Conservation (phyloP, 2,113 vertebrate species). For the Mustela nigripes region DNA sequence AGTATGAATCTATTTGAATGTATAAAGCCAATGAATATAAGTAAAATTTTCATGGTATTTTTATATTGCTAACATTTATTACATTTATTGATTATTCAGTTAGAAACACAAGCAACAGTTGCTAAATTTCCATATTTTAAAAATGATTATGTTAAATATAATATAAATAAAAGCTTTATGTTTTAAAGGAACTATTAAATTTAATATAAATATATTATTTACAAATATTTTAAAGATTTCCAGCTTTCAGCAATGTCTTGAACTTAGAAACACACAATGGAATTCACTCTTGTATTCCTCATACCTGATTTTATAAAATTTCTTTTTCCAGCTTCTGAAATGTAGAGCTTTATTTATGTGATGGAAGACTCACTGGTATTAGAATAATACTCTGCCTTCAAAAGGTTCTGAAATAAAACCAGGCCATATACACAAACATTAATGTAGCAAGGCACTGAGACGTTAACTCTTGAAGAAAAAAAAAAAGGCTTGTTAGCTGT, state of each 20-base stretch:
- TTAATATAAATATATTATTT: conserved; percentile 1
- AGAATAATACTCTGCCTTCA: background rate
- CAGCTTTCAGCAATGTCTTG: background rate
- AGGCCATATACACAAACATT: background rate
- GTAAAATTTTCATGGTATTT: background rate
- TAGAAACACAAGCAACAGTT: background rate
- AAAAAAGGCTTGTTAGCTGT: background rate
- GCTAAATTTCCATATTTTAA: background rate
- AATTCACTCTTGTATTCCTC: background rate
- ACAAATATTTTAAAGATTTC: background rate
- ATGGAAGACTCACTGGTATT: background rate
- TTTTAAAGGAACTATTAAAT: background rate
- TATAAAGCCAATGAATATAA: background rate
- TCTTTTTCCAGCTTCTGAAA: background rate
- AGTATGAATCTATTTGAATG: background rate
- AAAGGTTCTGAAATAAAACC: background rate
- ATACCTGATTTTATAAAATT: background rate
- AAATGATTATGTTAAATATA: background rate
- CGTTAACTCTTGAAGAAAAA: background rate
- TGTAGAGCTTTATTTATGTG: background rate
- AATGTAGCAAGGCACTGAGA: background rate
- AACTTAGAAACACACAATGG: background rate
- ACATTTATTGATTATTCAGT: background rate
- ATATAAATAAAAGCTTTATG: background rate
- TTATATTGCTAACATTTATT: background rate